Percentiles rank a stretch among this genome's conserved stretches.
phyloP scores from a whole-genome alignment of 2,113 vertebrate genomes.

The Megaleporinus macrocephalus region DNA sequence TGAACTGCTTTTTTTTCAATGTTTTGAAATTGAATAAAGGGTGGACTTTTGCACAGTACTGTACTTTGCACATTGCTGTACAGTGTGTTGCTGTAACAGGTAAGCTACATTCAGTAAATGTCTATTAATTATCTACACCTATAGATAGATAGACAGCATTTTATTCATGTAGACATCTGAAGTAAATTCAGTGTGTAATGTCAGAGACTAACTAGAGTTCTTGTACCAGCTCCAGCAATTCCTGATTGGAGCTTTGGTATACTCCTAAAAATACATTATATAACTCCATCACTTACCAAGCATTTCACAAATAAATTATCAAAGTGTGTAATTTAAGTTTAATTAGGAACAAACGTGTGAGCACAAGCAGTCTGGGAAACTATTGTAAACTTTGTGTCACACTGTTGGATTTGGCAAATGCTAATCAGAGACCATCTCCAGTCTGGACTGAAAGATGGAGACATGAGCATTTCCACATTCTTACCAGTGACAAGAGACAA shows the following conservation, averaged over 20 bases:
- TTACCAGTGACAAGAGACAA: constrained; percentile 39
- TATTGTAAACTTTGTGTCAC: constrained; percentile 21
- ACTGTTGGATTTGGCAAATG: constrained; percentile 50
- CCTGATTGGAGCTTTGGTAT: neutral
- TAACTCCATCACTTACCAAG: neutral
- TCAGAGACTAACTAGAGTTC: neutral
- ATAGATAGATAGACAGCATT: too few species aligned
- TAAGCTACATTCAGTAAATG: too few species aligned
- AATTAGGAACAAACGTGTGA: neutral
- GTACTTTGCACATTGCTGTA: too few species aligned
- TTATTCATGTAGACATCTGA: too few species aligned
- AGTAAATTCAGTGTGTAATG: neutral
- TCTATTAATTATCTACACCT: too few species aligned
- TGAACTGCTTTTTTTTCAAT: too few species aligned
- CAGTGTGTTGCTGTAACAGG: too few species aligned
- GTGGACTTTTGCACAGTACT: too few species aligned
- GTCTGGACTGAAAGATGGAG: constrained; percentile 48
- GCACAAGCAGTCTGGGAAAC: constrained; percentile 16
- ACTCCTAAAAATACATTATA: neutral
- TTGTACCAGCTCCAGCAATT: neutral
- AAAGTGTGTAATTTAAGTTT: neutral
- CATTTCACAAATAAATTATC: neutral
- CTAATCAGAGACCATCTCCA: constrained; percentile 60
- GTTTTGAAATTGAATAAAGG: too few species aligned
- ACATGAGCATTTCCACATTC: constrained; percentile 21